Evolutionary conservation across 1,140 invertebrate genomes (phyloP), one percentile per base, ranked within the genome.

Genomic region (Telenomus remus): DNA sequence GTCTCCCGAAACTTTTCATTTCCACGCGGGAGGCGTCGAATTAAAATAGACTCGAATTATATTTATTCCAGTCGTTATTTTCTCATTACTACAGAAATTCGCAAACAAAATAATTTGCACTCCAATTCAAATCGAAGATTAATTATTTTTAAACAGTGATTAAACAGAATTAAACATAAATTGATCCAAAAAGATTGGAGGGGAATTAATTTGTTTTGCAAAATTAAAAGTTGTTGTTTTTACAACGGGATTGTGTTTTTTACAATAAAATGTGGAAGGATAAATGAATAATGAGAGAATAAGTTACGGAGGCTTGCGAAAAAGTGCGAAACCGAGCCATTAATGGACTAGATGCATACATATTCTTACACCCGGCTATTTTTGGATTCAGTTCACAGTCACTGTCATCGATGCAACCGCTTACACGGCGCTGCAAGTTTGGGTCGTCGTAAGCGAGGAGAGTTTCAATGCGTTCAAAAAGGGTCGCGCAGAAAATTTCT

Each of bases 381-480:
- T 54, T 77, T 77, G 74, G 74, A 77, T 77, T 50, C 74, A 77
- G 74, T 77, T 77, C 74, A 77, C 74, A 77, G 74, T 77, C 74
- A 77, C 74, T 77, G 74, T 77, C 74, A 77, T 72, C 74, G 68
- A 77, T 77, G 74, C 74, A 77, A 77, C 68, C 68, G 74, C 74
- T 72, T 71, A 66, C 66, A 76, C 74, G 74, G 66, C 64, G 55
- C 48, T 69, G 55, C 60, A 76, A 76, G 43, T 75, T 75, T 66
- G 73, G 60, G 56, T 65, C 65, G 65, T n/a, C 57, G 64, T 27
- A 35, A 68, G 49, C 64, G 50, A 71, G 57, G 49, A 69, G 50
- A 71, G 57, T 73, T 73, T 50, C 42, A 39, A 63, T 50, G 61
- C 75, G 42, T 69, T 77, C 56, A 66, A 76, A n/a, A 72, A 51